Conservation (phyloP, 2,888 invertebrate genomes). For the Nysson spinosus region DNA sequence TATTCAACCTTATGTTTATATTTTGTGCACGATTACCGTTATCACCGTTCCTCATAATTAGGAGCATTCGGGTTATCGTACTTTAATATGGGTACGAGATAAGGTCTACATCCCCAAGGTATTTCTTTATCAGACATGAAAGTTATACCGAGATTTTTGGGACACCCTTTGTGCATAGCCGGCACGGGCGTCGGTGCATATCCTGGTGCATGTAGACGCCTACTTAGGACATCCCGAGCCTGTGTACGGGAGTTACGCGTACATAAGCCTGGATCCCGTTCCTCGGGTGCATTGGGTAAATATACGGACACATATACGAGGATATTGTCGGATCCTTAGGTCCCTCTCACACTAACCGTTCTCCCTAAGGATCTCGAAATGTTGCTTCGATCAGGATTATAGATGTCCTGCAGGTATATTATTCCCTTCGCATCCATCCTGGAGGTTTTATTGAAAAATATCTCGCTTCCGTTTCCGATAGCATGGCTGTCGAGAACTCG, state of each 20-base stretch:
- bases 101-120: too few relatives aligned
- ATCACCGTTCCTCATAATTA: too few relatives aligned
- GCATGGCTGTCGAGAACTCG: too few relatives aligned
- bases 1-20: too few relatives aligned
- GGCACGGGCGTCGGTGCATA: slow-evolving; percentile 30
- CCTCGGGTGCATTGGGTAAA: slow-evolving; percentile 52
- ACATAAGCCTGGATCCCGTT: slow-evolving; percentile 58
- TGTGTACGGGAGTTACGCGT: slow-evolving; percentile 46
- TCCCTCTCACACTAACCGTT: slow-evolving; percentile 16
- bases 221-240: slow-evolving; percentile 36
- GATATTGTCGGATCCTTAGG: slow-evolving; percentile 53
- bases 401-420: slow-evolving; percentile 1
- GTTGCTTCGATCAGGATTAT: slow-evolving; percentile 23
- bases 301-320: slow-evolving; percentile 38
- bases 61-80: too few relatives aligned
- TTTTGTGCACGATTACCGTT: too few relatives aligned
- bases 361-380: slow-evolving; percentile 22
- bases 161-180: slow-evolving; percentile 9
- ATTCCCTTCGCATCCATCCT: background rate
- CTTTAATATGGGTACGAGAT: too few relatives aligned
- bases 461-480: too few relatives aligned
- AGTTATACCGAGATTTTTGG: background rate
- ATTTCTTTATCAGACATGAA: too few relatives aligned
- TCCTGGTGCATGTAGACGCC: slow-evolving; percentile 27
- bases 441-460: background rate